Percentiles rank a stretch among this genome's conserved stretches.
phyloP scores from a whole-genome alignment of 1,140 invertebrate species.

The Diuraphis noxia region DNA sequence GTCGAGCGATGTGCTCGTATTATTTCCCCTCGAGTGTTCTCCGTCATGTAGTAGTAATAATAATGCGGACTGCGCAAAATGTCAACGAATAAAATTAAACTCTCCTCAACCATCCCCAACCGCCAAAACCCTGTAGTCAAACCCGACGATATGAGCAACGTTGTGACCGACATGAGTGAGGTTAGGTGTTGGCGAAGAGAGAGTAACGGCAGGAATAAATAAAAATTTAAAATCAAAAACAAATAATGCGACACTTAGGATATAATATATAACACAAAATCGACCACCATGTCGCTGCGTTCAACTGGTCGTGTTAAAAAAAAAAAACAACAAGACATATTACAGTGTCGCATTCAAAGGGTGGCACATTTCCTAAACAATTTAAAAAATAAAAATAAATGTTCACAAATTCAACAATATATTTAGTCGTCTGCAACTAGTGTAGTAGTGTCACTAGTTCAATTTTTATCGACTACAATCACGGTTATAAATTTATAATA shows the following conservation, averaged over 20 bases:
- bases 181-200: neutral
- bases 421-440: no score
- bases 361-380: neutral
- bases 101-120: neutral
- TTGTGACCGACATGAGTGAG: neutral
- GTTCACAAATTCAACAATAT: neutral
- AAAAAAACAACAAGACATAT: neutral
- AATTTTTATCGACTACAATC: no score
- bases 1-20: neutral
- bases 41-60: neutral
- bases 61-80: conserved; percentile 26
- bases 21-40: conserved; percentile 44
- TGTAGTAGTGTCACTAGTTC: no score
- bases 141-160: neutral
- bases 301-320: neutral
- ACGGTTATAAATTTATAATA: no score
- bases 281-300: neutral
- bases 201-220: neutral
- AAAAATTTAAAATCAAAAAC: neutral
- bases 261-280: neutral
- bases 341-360: neutral
- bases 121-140: neutral
- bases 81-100: conserved; percentile 42
- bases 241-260: neutral
- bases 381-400: neutral